Evolutionary conservation across 2,797 vertebrate species (phyloP), one percentile per base, ranked within the genome.

Genomic region (Clarias platycephalus): DNA sequence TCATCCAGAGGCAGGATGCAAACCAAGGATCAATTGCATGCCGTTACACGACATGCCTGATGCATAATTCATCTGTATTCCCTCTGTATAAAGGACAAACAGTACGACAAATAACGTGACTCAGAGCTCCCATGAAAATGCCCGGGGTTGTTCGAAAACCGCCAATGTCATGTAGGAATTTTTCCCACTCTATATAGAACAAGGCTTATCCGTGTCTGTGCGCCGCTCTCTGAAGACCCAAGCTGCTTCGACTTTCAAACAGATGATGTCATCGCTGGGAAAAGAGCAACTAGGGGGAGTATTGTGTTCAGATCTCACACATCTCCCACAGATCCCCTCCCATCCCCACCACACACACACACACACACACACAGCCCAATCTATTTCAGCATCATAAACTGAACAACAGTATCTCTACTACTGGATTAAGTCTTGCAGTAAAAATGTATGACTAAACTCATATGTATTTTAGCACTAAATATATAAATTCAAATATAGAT

Each of bases 231-330:
- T 13, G 8, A 82, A 81, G 68, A 57, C 80, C 74, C 63, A 37
- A 53, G 74, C 80, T 82, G 81, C 63, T 84, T 79, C 76, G 72
- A 83, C 70, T 79, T 86, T 88, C 83, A 87, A 83, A 83, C 83
- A 80, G 85, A 87, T 89, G 87, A 88, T 86, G 85, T 89, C 85
- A 89, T 88, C 85, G 62, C 79, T 80, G 79, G 67, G 84, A 81
- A 86, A 77, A 83, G 84, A 81, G 86, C 66, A 53, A 77, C 74
- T 75, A 70, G 68, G 81, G 72, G 76, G 74, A 15, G 68, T 76
- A 58, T 58, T 80, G 68, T 74, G 49, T 80, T 83, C 64, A 83
- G 76, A 86, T 77, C 67, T 49, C 67, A 74, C 67, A 31, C 83
- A 66, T 57, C 37, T 53, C 22, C 66, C 22, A 58, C 55, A 4